These are phyloP conservation scores for Cyaniris semiargus DNA, from an alignment of 2,888 invertebrate species.

Conservation along the genomic window DNA sequence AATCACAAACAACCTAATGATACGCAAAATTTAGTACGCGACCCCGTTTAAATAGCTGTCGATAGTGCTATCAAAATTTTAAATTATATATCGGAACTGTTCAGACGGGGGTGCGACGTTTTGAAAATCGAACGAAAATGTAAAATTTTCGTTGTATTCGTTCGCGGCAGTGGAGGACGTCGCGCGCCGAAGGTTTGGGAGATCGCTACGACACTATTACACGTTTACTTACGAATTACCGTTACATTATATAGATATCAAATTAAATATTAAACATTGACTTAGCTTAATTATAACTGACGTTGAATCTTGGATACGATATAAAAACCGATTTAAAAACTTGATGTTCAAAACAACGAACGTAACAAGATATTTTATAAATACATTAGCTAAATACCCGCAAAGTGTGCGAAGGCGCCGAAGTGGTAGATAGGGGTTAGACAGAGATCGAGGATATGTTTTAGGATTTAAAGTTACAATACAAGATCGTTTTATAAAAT, in stretches of 20 bases:
- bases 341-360: slow-evolving; percentile 27
- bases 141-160: slow-evolving; percentile 73
- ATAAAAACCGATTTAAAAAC: slow-evolving; percentile 53
- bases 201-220: slow-evolving; percentile 78
- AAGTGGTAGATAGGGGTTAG: neutral
- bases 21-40: neutral
- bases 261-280: slow-evolving; percentile 80
- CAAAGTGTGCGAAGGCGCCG: slow-evolving; percentile 23
- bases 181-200: slow-evolving; percentile 75
- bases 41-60: neutral
- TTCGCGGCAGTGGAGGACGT: slow-evolving; percentile 58
- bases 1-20: slow-evolving; percentile 20
- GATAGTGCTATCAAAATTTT: neutral
- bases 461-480: neutral
- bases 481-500: neutral
- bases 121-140: slow-evolving; percentile 55
- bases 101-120: slow-evolving; percentile 28
- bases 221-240: slow-evolving; percentile 78
- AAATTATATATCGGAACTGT: neutral
- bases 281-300: slow-evolving; percentile 78
- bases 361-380: slow-evolving; percentile 26
- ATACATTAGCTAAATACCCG: slow-evolving; percentile 31
- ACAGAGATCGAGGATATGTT: neutral
- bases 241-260: slow-evolving; percentile 65
- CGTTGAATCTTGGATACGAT: slow-evolving; percentile 62